A percentile compares a stretch with the other conserved stretches of the same genome.
Conservation (phyloP, 2,797 vertebrate genomes). For the Pseudotriccus pelzelni region DNA sequence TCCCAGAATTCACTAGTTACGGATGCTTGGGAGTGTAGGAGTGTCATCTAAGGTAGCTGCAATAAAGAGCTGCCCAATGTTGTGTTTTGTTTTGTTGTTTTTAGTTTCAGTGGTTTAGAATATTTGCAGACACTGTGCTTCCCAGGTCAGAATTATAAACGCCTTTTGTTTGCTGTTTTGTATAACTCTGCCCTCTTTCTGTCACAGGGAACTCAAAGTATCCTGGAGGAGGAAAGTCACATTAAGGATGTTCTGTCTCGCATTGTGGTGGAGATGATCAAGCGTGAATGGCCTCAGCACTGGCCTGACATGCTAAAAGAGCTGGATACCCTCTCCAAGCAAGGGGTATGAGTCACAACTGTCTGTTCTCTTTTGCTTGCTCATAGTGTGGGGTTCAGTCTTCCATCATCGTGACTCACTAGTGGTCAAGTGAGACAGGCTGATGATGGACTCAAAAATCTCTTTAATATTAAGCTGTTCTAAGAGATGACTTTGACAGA, state of each 20-base stretch:
- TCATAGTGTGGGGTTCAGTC: neutral
- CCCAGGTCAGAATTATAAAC: neutral
- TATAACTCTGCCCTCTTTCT: neutral
- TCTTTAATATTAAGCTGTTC: neutral
- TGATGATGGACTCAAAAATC: neutral
- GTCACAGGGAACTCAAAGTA: conserved; percentile 87
- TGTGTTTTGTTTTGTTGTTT: neutral
- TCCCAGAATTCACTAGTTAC: neutral
- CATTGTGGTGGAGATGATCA: conserved; percentile 97
- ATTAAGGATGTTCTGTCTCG: conserved; percentile 95
- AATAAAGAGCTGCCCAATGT: neutral
- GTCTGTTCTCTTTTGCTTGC: neutral
- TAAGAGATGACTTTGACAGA: neutral
- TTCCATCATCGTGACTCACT: neutral
- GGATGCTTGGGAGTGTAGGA: neutral
- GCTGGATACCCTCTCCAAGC: conserved; percentile 88
- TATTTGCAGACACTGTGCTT: neutral
- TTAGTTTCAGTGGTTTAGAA: neutral
- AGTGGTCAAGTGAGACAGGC: neutral
- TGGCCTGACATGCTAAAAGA: conserved; percentile 98
- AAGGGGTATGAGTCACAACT: conserved; percentile 82
- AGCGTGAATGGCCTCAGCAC: conserved; percentile 97
- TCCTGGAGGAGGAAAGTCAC: conserved; percentile 94
- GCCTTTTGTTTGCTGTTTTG: neutral
- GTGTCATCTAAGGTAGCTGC: neutral